Evolutionary conservation across 53 echinoderm and acorn worm species (phyloP).

Genomic region (Crossaster papposus): DNA sequence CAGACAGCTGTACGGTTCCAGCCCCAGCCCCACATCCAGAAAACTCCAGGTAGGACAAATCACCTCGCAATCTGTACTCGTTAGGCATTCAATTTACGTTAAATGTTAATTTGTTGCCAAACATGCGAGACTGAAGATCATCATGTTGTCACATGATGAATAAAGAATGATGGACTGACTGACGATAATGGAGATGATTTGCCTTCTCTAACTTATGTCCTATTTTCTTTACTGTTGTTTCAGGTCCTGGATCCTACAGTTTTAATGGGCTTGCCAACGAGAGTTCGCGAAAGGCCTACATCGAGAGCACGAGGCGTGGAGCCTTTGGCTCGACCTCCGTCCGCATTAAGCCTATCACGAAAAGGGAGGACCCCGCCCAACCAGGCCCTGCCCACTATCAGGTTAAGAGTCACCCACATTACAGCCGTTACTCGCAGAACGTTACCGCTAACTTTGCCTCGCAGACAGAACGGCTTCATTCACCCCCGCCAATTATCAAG

Average conservation of each 20-base stretch:
- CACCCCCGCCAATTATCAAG: constrained; percentile 87
- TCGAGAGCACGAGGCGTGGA: constrained; percentile 88
- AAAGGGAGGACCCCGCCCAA: constrained; percentile 75
- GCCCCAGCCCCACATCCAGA: constrained; percentile 86
- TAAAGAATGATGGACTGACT: background rate
- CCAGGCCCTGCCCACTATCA: constrained; percentile 98
- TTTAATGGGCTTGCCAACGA: constrained; percentile 86
- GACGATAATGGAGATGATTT: background rate
- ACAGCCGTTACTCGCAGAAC: constrained; percentile 86
- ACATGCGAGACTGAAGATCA: background rate
- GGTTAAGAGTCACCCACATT: constrained; percentile 77
- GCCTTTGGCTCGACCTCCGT: constrained; percentile 96
- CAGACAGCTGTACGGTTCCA: constrained; percentile 86
- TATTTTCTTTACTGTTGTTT: background rate
- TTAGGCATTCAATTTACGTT: background rate
- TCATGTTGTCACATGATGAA: background rate
- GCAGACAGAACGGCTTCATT: constrained; percentile 77
- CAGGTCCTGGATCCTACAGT: constrained; percentile 90
- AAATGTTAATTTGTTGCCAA: background rate
- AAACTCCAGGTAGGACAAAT: constrained; percentile 83
- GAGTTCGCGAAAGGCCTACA: constrained; percentile 89
- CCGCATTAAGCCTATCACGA: constrained; percentile 93
- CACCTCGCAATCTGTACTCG: background rate
- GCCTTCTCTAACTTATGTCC: background rate
- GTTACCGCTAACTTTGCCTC: constrained; percentile 94